phyloP scores from a whole-genome alignment of 2,797 vertebrate genomes.

The Coilia nasus region DNA sequence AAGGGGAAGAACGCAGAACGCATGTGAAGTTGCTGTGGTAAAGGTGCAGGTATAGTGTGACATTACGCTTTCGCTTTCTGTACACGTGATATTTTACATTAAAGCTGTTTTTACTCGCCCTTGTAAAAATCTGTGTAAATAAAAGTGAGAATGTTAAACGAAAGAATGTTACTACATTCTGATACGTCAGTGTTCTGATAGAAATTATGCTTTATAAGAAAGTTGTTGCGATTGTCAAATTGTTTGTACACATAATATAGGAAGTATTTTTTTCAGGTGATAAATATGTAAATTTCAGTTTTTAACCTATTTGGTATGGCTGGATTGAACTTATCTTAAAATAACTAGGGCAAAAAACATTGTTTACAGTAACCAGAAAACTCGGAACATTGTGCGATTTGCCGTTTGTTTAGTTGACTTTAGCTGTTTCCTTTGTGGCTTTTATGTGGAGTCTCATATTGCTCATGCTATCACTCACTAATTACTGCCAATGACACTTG shows the following conservation, averaged over 20 bases:
- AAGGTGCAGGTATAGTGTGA: background rate
- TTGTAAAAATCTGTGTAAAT: background rate
- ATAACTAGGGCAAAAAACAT: background rate
- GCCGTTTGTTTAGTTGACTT: background rate
- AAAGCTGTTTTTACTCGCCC: background rate
- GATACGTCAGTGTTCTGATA: background rate
- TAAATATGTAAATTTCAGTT: background rate
- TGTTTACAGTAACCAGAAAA: background rate
- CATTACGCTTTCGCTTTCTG: background rate
- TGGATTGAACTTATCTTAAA: background rate
- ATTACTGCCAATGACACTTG: background rate
- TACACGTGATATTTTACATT: background rate
- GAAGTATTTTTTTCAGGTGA: background rate
- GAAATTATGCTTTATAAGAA: background rate
- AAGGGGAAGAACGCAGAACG: conserved; percentile 7
- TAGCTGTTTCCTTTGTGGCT: background rate
- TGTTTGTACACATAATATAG: background rate
- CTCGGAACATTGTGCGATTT: background rate
- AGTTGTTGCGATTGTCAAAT: background rate
- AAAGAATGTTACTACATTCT: background rate
- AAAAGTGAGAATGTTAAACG: background rate
- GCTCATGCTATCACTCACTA: background rate
- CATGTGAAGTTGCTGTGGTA: background rate
- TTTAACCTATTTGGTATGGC: background rate
- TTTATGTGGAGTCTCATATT: background rate